Base-by-base conservation (phyloP, 2,797 vertebrate genomes). In the Hylomyscus alleni region DNA sequence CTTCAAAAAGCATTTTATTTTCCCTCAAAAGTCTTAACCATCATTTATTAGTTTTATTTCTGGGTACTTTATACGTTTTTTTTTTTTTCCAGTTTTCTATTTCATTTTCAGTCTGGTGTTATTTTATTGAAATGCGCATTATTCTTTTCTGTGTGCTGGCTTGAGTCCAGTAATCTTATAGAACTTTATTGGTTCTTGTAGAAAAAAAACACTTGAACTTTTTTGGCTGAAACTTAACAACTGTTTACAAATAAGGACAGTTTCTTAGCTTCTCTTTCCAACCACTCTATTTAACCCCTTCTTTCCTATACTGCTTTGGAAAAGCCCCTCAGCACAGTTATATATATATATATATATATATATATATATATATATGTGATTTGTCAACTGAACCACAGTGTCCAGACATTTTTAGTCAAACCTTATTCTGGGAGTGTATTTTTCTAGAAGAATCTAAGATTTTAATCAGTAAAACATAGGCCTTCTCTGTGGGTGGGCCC, bases 1-100 rank as follows among this genome's bases (percentile, higher is more conserved):
- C 24, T 80, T 54, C 15, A 80, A 83, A 44, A 90, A 67, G 54
- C 78, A 83, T 94, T 90, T 97, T 91, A 54, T 89, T 96, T 98
- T 92, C 44, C 13, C 14, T 6, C 22, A 47, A 65, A 93, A 6
- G 9, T 96, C 37, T 94, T 92, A 97, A 83, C 20, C 81, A 52
- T 85, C 13, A 87, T 62, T 22, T 87, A 81, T 75, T 93, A 85
- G 54, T 37, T 89, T 94, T 91, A 96, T 93, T 92, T 34, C 13
- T 80, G 82, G 31, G 3, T 67, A 72, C 82, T 84, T 92, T 93
- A 54, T 65, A 84, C 20, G 7, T 9, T 31, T 31, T 75, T 24
- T 75, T n/a, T 82, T 7, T 67, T 10, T 31, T 83, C 67, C 11
- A 26, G 52, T 31, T 96, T 87, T 92, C 52, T 91, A 72, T 65